Evolutionary conservation across 2,113 vertebrate genomes (phyloP), one percentile per base, ranked within the genome.

Genomic region (Nothobranchius kuhntae): DNA sequence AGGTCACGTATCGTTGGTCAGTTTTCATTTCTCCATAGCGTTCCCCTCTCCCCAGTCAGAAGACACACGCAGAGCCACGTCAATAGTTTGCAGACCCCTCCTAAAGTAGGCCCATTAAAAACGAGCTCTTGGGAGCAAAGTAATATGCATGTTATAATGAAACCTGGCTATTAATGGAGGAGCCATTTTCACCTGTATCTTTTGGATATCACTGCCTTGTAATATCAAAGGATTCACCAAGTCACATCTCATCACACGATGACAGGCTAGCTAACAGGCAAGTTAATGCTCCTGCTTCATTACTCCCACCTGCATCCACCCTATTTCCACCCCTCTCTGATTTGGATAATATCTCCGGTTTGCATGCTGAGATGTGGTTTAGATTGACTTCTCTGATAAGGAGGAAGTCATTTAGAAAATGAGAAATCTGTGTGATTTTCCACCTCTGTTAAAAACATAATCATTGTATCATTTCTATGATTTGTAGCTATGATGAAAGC

Each of bases 141-240:
- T 89, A 92, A 93, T 94, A 94, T 94, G 90, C 92, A 93, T 93
- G 92, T 91, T 93, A 94, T 94, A 93, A 94, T 94, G 93, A 94
- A 94, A 93, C 91, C 84, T 90, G 88, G 92, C 89, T 94, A 93
- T 94, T 94, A 93, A 93, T 90, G 88, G 89, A 90, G 91, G 88
- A 93, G 88, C 89, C 86, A 93, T 93, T 93, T 48, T 89, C 87
- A 90, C 88, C 89, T 89, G 89, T 92, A 93, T 93, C 92, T 93
- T 92, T 93, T 91, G 89, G 92, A 92, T 91, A 92, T 91, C 86
- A 82, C 87, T 84, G 86, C 89, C 91, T 72, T 92, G 91, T 93
- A 91, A 92, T 92, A 89, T 92, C 91, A 89, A 82, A 91, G 89
- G 89, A 91, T 92, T 91, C 81, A 76, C 87, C 78, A 89, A 91